Evolutionary conservation across 2,888 invertebrate species (phyloP).

Genomic region (Hirtodrosophila histrioides): DNA sequence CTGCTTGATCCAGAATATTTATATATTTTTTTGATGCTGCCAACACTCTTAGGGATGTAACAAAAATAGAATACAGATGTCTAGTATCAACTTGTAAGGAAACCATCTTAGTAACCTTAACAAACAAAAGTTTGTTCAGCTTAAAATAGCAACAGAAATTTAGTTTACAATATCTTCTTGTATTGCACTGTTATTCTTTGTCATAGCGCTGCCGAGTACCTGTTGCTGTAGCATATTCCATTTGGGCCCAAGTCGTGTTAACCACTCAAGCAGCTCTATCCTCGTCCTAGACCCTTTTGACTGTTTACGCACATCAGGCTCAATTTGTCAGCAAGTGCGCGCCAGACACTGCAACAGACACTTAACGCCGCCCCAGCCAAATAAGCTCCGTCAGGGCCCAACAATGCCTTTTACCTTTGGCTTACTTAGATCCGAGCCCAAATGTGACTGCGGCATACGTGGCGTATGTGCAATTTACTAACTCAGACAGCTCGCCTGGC

Average conservation of each 20-base stretch:
- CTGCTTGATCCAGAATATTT: too few relatives aligned
- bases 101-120: too few relatives aligned
- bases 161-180: too few relatives aligned
- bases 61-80: too few relatives aligned
- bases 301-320: conserved; percentile 44
- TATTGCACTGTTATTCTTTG: background rate
- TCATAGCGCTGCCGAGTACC: conserved; percentile 11
- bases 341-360: conserved; percentile 56
- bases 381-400: conserved; percentile 35
- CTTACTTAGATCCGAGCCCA: conserved; percentile 12
- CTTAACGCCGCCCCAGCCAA: conserved; percentile 37
- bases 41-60: too few relatives aligned
- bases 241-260: background rate
- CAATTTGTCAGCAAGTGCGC: conserved; percentile 67
- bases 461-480: conserved; percentile 77
- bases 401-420: conserved; percentile 36
- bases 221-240: conserved; percentile 30
- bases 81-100: too few relatives aligned
- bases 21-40: too few relatives aligned
- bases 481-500: conserved; percentile 71
- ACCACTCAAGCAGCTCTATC: conserved; percentile 38
- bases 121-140: too few relatives aligned
- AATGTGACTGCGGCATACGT: conserved; percentile 52
- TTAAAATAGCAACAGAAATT: too few relatives aligned
- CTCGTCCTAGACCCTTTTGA: conserved; percentile 43